Percentiles rank a stretch among this genome's conserved stretches.
These are phyloP conservation scores for Anthophora plumipes DNA, from an alignment of 2,888 invertebrate species.

Conservation along the genomic window DNA sequence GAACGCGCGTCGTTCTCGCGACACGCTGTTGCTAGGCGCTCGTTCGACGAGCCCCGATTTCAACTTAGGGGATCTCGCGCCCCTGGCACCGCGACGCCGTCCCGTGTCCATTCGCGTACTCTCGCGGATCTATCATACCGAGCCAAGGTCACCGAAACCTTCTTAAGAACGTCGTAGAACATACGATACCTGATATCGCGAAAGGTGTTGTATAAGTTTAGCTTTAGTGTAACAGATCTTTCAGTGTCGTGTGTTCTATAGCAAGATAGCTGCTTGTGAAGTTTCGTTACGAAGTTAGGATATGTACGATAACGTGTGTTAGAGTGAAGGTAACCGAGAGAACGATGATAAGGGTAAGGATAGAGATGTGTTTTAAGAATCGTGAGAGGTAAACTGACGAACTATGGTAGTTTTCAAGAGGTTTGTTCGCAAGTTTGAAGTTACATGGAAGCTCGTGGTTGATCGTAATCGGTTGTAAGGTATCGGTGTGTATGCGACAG, in stretches of 20 bases:
- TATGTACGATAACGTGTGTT: too few relatives aligned
- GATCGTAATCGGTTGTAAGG: not conserved
- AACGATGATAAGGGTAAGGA: not conserved
- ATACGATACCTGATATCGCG: too few relatives aligned
- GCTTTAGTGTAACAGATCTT: too few relatives aligned
- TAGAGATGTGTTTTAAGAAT: not conserved
- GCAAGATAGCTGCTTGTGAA: too few relatives aligned
- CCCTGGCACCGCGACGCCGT: slow-evolving; percentile 7
- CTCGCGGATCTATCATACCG: not conserved
- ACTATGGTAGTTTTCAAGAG: not conserved
- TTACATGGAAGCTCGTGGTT: not conserved
- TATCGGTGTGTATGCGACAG: slow-evolving; percentile 11
- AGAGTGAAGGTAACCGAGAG: too few relatives aligned
- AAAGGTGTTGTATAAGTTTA: too few relatives aligned
- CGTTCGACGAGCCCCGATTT: slow-evolving; percentile 32
- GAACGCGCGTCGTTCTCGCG: slow-evolving; percentile 57
- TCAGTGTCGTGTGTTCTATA: too few relatives aligned
- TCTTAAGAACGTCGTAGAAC: too few relatives aligned
- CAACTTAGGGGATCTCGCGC: not conserved
- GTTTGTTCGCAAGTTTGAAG: too few relatives aligned
- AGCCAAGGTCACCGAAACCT: slow-evolving; percentile 40
- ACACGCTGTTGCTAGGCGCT: slow-evolving; percentile 72
- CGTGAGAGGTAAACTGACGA: not conserved
- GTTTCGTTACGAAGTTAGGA: too few relatives aligned
- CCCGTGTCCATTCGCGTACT: not conserved